Evolutionary conservation across 2,888 invertebrate species (phyloP).

Genomic region (Minunthozetes semirufus): DNA sequence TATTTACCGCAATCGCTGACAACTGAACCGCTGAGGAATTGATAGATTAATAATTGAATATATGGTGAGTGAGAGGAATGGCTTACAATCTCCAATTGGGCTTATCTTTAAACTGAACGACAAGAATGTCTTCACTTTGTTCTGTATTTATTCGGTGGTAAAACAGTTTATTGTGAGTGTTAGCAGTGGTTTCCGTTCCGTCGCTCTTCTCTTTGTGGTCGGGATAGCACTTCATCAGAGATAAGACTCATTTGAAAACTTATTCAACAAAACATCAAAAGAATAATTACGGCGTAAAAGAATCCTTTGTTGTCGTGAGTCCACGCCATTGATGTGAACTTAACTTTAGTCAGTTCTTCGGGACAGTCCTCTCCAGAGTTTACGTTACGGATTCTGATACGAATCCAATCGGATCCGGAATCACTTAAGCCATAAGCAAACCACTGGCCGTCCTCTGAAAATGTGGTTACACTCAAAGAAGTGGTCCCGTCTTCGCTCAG

Average conservation of each 20-base stretch:
- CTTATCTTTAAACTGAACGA: conserved; percentile 81
- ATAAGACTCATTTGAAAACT: not conserved
- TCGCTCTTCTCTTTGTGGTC: conserved; percentile 74
- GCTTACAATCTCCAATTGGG: conserved; percentile 80
- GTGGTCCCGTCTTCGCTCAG: conserved; percentile 70
- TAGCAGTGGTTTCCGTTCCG: conserved; percentile 81
- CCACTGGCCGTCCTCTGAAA: conserved; percentile 80
- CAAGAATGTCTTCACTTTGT: conserved; percentile 76
- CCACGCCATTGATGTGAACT: conserved; percentile 87
- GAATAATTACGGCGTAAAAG: conserved; percentile 60
- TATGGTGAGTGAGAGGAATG: not conserved
- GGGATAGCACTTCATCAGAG: conserved; percentile 61
- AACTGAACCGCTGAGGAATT: conserved; percentile 62
- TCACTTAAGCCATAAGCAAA: conserved; percentile 86
- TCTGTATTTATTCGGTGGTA: conserved; percentile 81
- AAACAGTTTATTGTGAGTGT: conserved; percentile 83
- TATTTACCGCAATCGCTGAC: conserved; percentile 88
- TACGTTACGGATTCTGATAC: conserved; percentile 56
- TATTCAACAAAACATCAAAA: not conserved
- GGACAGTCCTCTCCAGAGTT: conserved; percentile 68
- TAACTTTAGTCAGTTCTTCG: conserved; percentile 82
- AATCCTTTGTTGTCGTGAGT: conserved; percentile 89
- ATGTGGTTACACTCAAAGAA: conserved; percentile 55
- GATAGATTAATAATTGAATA: not conserved
- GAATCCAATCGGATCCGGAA: conserved; percentile 94